Percentiles rank a stretch among this genome's conserved stretches.
Conservation (phyloP, 1,140 invertebrate genomes). For the Hypothenemus hampei region DNA sequence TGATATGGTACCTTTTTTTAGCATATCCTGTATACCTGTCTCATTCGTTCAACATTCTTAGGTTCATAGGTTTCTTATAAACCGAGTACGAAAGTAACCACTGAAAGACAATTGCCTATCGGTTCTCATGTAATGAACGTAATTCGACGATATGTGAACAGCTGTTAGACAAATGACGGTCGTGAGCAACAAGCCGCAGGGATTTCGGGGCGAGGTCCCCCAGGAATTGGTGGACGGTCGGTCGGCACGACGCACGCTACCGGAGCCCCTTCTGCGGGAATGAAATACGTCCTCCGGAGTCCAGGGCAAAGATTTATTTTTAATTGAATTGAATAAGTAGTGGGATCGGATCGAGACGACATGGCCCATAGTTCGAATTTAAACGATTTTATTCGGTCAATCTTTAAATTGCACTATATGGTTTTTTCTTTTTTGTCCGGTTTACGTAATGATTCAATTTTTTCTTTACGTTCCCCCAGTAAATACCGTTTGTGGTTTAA, state of each 20-base stretch:
- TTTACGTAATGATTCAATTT: no score
- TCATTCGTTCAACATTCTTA: no score
- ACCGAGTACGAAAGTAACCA: no score
- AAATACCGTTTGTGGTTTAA: no score
- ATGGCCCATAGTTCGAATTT: constrained; percentile 9
- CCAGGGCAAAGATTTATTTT: constrained; percentile 37
- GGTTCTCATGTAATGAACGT: constrained; percentile 29
- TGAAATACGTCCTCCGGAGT: constrained; percentile 41
- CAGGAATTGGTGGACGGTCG: constrained; percentile 50
- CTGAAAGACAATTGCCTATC: constrained; percentile 20
- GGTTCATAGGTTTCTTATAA: no score
- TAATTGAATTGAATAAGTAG: constrained; percentile 36
- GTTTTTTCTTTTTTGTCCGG: no score
- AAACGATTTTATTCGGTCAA: no score
- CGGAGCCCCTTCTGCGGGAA: constrained; percentile 60
- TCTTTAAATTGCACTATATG: no score
- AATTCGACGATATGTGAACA: constrained; percentile 44
- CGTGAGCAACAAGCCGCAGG: constrained; percentile 45
- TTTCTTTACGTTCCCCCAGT: no score
- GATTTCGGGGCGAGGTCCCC: constrained; percentile 49
- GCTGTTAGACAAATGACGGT: constrained; percentile 45
- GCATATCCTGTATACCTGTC: no score
- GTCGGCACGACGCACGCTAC: no score
- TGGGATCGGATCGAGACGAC: constrained; percentile 1
- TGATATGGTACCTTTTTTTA: no score